Base-by-base conservation (phyloP, 2,113 vertebrate genomes). In the Paratilapia polleni region DNA sequence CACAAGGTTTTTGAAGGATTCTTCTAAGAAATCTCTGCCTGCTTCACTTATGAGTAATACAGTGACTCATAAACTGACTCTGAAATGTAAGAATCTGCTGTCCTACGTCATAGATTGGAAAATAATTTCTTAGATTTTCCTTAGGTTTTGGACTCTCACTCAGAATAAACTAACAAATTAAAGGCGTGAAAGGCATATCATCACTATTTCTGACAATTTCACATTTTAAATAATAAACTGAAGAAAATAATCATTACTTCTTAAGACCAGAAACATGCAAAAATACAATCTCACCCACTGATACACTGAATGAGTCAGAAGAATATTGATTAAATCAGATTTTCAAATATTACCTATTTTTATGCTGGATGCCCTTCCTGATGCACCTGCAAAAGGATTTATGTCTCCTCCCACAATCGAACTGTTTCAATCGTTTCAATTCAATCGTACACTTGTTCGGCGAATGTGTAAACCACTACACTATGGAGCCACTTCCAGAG, bases 1-100 rank as follows among this genome's bases (percentile, higher is more conserved):
- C 38, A 73, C 41, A 49, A 1, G 9, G 5, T 66, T 47, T 68
- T 28, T 1, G 0, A 9, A 14, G 47, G 11, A 52, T 20, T 52
- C 2, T 52, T 49, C 12, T 31, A 73, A 8, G 43, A 73, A 73
- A 54, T 31, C 10, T 10, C 43, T 0, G 15, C 66, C 24, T 52
- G 49, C 24, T 31, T 49, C 26, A 52, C 68, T 20, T 28, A 31
- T 73, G 47, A 73, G 6, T n/a, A 54, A n/a, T 26, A 31, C 19
- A 14, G 68, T 54, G 68, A 73, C 47, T 73, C 43, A n/a, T 73
- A 31, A 73, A 70, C 49, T 70, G 24, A 49, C 24, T 49, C 41
- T 13, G 12, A 20, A 49, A 70, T 0, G 41, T 70, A 8, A 52
- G 49, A 8, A 54, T 73, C 52, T 52, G 43, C 11, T 73, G 19